Conservation (phyloP, 1,140 invertebrate species). For the Drosophila sp. region DNA sequence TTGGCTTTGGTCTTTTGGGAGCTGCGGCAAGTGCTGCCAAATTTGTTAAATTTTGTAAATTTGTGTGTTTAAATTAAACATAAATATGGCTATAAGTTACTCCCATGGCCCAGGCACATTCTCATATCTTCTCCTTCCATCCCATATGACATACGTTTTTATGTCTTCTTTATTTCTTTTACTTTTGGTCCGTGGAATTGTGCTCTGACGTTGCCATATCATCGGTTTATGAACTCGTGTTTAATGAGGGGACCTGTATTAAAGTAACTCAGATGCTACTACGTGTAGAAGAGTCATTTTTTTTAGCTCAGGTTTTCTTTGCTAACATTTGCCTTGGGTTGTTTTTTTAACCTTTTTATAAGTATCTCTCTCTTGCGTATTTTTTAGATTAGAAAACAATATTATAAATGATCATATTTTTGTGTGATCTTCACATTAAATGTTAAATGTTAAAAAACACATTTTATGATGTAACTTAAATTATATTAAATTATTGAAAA, state of each 20-base stretch:
- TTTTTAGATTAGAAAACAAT: neutral
- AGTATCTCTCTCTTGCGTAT: neutral
- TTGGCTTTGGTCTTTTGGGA: slow-evolving; percentile 43
- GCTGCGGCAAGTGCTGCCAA: slow-evolving; percentile 55
- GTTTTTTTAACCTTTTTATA: neutral
- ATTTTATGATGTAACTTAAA: too few species aligned
- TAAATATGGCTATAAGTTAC: slow-evolving; percentile 55
- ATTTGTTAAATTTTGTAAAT: slow-evolving; percentile 61
- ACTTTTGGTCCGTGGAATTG: slow-evolving; percentile 21
- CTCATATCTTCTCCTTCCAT: slow-evolving; percentile 17
- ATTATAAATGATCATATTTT: too few species aligned
- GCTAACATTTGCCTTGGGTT: neutral
- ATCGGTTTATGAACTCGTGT: neutral
- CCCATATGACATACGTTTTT: slow-evolving; percentile 29
- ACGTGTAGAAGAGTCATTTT: neutral
- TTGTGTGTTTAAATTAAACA: slow-evolving; percentile 70
- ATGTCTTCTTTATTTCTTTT: slow-evolving; percentile 49
- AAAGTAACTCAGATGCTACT: neutral
- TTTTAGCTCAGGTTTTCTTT: slow-evolving; percentile 1
- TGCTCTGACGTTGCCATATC: slow-evolving; percentile 15
- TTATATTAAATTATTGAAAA: too few species aligned
- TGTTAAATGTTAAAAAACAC: too few species aligned
- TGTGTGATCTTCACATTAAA: too few species aligned
- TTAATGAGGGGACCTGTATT: neutral
- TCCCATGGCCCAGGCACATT: slow-evolving; percentile 11